Evolutionary conservation across 2,113 vertebrate genomes (phyloP).

Genomic region (Gadus macrocephalus): DNA sequence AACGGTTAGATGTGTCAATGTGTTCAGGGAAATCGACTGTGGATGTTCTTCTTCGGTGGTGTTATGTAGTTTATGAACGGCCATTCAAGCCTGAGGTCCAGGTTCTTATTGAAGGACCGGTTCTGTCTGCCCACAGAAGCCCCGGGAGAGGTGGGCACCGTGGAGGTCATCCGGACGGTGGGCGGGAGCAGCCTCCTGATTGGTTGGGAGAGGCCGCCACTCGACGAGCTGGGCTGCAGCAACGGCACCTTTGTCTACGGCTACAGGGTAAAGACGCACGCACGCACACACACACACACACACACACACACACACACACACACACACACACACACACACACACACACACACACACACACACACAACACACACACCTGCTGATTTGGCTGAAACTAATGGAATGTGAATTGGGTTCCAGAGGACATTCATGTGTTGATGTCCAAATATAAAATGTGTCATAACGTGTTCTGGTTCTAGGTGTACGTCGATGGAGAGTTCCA

Average conservation of each 20-base stretch:
- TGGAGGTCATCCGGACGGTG: constrained; percentile 61
- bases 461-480: constrained; percentile 28
- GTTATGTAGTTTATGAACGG: no score
- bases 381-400: no score
- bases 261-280: constrained; percentile 58
- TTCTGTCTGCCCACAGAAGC: constrained; percentile 44
- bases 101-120: not conserved
- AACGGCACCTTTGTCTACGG: constrained; percentile 64
- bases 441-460: not conserved
- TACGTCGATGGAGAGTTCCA: constrained; percentile 49
- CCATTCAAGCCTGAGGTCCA: not conserved
- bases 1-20: no score
- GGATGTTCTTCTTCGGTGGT: no score
- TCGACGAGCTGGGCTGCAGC: constrained; percentile 66
- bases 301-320: no score
- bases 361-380: no score
- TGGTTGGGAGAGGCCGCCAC: constrained; percentile 61
- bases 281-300: no score
- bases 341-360: no score
- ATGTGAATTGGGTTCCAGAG: no score
- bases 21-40: no score
- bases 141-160: constrained; percentile 55
- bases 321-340: no score
- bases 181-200: constrained; percentile 63
- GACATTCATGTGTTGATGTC: not conserved